These are phyloP conservation scores for Rhinoptilus africanus DNA, from an alignment of 2,113 vertebrate species.

Conservation along the genomic window DNA sequence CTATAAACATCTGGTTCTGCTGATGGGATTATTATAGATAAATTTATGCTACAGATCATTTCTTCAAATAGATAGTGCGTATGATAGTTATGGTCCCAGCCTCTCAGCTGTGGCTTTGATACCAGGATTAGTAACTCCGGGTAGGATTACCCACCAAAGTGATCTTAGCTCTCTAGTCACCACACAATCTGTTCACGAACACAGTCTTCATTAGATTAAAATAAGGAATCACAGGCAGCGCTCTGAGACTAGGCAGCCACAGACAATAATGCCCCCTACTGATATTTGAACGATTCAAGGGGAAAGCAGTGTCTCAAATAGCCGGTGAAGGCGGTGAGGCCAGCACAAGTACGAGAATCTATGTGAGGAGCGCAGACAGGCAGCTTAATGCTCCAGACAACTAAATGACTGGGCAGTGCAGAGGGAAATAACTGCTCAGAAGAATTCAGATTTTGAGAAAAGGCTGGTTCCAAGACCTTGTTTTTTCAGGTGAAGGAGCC, in stretches of 20 bases:
- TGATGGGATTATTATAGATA: not conserved
- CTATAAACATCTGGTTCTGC: not conserved
- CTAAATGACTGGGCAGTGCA: not conserved
- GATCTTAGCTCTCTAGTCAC: not conserved
- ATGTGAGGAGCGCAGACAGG: not conserved
- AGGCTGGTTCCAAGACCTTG: not conserved
- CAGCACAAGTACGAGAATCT: not conserved
- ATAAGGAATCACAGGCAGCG: not conserved
- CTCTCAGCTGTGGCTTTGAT: not conserved
- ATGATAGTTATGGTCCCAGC: not conserved
- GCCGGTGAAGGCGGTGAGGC: not conserved
- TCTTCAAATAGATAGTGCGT: not conserved
- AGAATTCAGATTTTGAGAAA: not conserved
- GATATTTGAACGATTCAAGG: not conserved
- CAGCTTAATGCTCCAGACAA: not conserved
- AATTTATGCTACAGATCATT: not conserved
- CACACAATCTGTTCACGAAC: not conserved
- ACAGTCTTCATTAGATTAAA: not conserved
- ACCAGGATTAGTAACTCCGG: not conserved
- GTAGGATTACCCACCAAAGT: not conserved
- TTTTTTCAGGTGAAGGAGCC: not conserved
- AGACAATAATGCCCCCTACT: slow-evolving; percentile 50
- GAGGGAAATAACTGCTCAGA: not conserved
- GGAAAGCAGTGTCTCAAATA: not conserved
- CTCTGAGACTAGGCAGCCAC: not conserved